phyloP scores from a whole-genome alignment of 2,113 vertebrate species.

The Chelonoidis abingdonii region DNA sequence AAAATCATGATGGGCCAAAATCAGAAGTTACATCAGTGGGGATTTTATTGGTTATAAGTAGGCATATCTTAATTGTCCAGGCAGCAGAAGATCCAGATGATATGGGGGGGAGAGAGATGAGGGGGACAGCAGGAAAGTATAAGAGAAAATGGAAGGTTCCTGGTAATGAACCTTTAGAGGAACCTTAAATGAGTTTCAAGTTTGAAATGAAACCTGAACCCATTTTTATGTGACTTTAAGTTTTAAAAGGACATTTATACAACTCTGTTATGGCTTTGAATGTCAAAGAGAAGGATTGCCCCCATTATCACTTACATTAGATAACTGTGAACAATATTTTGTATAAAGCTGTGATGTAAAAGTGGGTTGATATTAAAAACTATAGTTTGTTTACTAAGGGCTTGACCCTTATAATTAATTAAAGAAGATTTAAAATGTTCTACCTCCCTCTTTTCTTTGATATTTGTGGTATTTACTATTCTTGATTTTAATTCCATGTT shows the following conservation, averaged over 20 bases:
- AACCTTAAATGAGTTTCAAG: neutral
- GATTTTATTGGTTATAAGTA: neutral
- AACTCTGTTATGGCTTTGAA: neutral
- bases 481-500: neutral
- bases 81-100: neutral
- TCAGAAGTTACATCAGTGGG: neutral
- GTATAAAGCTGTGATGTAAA: accelerated
- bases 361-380: neutral
- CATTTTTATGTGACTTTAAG: accelerated
- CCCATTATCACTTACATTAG: neutral
- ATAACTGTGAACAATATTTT: neutral
- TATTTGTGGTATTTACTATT: accelerated
- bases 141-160: neutral
- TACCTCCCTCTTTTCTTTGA: neutral
- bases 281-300: neutral
- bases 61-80: neutral
- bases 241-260: neutral
- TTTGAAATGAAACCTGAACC: neutral
- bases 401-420: too few species aligned
- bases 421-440: neutral
- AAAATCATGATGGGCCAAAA: neutral
- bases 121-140: accelerated
- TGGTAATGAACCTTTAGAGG: neutral
- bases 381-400: too few species aligned
- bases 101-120: neutral